Evolutionary conservation across 2,888 invertebrate genomes (phyloP), one percentile per base, ranked within the genome.

Genomic region (Gibbula magus): DNA sequence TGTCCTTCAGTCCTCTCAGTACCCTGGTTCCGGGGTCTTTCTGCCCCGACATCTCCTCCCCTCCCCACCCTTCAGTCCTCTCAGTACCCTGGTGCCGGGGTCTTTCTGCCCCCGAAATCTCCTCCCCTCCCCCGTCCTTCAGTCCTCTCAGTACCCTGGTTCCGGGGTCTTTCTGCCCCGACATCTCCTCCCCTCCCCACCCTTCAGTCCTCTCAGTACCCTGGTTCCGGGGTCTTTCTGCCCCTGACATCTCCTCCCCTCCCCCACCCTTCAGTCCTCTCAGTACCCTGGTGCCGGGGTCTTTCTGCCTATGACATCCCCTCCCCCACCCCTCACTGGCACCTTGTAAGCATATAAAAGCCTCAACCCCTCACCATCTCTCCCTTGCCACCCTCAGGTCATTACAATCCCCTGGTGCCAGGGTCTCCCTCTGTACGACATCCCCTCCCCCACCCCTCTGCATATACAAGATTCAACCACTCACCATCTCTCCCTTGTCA

Each of bases 371-470:
- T 83, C 83, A 91, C 91, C 66, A 85, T 80, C 77, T 89, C 86
- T 82, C 91, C 91, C 77, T 90, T 91, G 51, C 87, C 85, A 75
- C 91, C 91, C 79, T 88, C 88, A 8, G 85, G 76, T 39, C 91
- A 91, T 5, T 86, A 84, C 22, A 84, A 86, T 52, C 91, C 91
- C 74, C 89, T 76, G 0, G 90, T 85, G 35, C 91, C 91, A 18
- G 89, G 85, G 16, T 86, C 84, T 29, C 91, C 91, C 32, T 86
- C 87, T 0, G 83, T 77, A 22, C 91, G 90, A 39, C 79, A 84
- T 29, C 89, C 1, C 83, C 83, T 22, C 90, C 90, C 32, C 85
- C 84, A 51, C 86, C 86, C 25, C 91, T 90, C 90, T 91, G 22
- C 7, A 78, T 5, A 35, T 5, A 35, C 3, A 35, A 35, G 35